Base-by-base conservation (phyloP, 2,113 vertebrate species). In the Halichoerus grypus region DNA sequence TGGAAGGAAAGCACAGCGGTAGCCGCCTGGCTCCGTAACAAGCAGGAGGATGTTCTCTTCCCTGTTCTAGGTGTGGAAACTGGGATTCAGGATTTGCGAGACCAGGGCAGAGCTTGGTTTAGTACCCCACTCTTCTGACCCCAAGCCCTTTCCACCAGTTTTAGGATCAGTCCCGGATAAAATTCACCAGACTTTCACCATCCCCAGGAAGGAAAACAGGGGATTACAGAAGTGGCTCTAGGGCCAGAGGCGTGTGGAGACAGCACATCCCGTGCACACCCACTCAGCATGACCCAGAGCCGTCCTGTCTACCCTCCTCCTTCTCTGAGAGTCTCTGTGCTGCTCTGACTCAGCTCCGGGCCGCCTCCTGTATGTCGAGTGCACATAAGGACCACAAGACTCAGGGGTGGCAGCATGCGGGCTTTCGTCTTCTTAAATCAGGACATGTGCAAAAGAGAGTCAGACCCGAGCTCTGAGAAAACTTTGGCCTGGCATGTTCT, bases 221-320 rank as follows among this genome's bases (percentile, higher is more conserved):
- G 10, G 7, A 33, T 51, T 3, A 49, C 1, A 3, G 12, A 26
- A 71, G 39, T 21, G 49, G 33, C 39, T 82, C n/a, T 26, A 36
- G 15, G n/a, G 53, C 13, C 46, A 3, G 0, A 57, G 10, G 18
- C 7, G 28, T 33, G 11, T 18, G 42, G 26, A 51, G 46, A n/a
- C 10, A 33, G 67, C 18, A n/a, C 53, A 53, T 31, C 11, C 82
- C 11, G 7, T 0, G 10, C 5, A 11, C 10, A n/a, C 7, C 31
- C 5, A 14, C 28, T n/a, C 3, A 46, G 14, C 4, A 28, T 3
- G 5, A 9, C 4, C 7, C 42, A 3, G 46, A 2, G 24, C 16
- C 42, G 51, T 80, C 55, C 76, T 87, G 33, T 49, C 65, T 36
- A 57, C 42, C 39, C 7, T 28, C 4, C 10, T 51, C 49, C 42